These are phyloP conservation scores for Nasonia vitripennis DNA, from an alignment of 1,140 invertebrate genomes.

Conservation along the genomic window DNA sequence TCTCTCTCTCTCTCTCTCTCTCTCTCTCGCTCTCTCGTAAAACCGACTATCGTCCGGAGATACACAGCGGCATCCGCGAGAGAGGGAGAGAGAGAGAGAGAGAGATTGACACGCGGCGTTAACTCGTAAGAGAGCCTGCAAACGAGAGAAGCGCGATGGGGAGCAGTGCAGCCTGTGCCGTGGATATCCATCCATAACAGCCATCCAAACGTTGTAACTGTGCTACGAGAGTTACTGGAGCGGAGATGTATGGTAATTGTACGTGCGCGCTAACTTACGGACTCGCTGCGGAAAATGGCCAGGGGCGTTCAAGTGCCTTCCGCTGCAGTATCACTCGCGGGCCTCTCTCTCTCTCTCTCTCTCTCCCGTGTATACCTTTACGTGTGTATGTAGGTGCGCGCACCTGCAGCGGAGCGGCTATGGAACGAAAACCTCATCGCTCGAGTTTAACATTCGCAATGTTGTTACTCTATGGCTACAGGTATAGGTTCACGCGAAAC, in stretches of 20 bases:
- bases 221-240: conserved; percentile 57
- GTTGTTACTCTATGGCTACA: not conserved
- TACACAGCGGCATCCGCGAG: not conserved
- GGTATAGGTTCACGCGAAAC: no score
- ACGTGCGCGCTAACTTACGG: conserved; percentile 69
- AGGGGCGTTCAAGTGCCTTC: conserved; percentile 62
- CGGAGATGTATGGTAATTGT: conserved; percentile 71
- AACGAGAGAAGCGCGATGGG: conserved; percentile 25
- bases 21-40: conserved; percentile 25
- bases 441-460: conserved; percentile 12
- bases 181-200: conserved; percentile 65
- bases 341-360: not conserved
- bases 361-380: not conserved
- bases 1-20: not conserved
- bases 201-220: conserved; percentile 64
- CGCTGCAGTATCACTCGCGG: conserved; percentile 23
- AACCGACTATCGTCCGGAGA: not conserved
- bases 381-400: not conserved
- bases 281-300: conserved; percentile 60
- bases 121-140: conserved; percentile 15
- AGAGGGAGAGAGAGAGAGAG: conserved; percentile 9
- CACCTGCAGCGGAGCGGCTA: conserved; percentile 11
- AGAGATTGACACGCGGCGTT: conserved; percentile 51
- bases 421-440: conserved; percentile 19
- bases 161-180: conserved; percentile 12